phyloP scores from a whole-genome alignment of 2,888 invertebrate species.

The Patella caerulea region DNA sequence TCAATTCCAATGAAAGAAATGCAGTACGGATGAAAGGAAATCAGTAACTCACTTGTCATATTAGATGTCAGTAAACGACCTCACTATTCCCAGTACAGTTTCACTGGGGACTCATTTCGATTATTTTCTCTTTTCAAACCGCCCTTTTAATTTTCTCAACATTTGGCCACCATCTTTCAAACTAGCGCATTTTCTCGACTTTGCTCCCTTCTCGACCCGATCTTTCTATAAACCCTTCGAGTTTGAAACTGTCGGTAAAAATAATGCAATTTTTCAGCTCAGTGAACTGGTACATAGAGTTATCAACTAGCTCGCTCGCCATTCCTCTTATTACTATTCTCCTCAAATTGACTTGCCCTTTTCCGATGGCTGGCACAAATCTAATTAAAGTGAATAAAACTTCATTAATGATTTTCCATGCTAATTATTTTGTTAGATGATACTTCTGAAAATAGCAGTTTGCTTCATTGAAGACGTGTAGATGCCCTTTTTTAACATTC shows the following conservation, averaged over 20 bases:
- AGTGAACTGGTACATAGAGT: conserved; percentile 24
- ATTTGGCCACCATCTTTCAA: conserved; percentile 21
- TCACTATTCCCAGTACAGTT: conserved; percentile 11
- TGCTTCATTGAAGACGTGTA: conserved; percentile 1
- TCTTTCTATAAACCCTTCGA: conserved; percentile 3
- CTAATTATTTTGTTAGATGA: conserved; percentile 29
- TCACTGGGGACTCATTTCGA: conserved; percentile 21
- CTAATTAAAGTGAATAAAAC: conserved; percentile 28
- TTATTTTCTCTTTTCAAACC: conserved; percentile 24
- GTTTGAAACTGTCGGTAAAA: conserved; percentile 18
- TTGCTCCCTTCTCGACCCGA: not conserved
- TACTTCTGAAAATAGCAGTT: conserved; percentile 11
- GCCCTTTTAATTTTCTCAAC: conserved; percentile 25
- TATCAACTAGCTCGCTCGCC: conserved; percentile 3
- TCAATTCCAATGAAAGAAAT: conserved; percentile 7
- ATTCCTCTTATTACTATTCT: conserved; percentile 6
- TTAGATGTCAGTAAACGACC: conserved; percentile 3
- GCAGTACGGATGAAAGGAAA: conserved; percentile 6
- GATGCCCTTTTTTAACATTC: not conserved
- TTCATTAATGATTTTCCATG: conserved; percentile 30
- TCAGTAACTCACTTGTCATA: conserved; percentile 9
- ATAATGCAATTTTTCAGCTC: conserved; percentile 32
- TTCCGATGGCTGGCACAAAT: conserved; percentile 13
- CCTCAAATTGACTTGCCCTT: conserved; percentile 10
- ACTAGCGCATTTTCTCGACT: not conserved